These are phyloP conservation scores for Lasioglossum marginatum DNA, from an alignment of 2,888 invertebrate species.

Conservation along the genomic window DNA sequence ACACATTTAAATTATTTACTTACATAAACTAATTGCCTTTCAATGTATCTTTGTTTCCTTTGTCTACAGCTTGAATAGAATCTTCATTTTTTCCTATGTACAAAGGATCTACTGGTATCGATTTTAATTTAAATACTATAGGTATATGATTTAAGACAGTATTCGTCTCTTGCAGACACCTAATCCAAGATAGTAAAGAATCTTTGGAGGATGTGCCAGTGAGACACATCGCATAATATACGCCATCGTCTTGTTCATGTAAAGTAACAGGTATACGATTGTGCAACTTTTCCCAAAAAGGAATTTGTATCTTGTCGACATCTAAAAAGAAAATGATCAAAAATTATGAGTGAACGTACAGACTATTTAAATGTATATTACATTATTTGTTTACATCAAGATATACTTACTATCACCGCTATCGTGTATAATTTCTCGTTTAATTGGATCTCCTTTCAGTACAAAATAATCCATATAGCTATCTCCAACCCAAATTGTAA, in stretches of 20 bases:
- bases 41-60: background rate
- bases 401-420: constrained; percentile 88
- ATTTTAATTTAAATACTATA: constrained; percentile 91
- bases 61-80: background rate
- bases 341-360: background rate
- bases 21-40: constrained; percentile 8
- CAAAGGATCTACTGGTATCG: background rate
- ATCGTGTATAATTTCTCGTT: constrained; percentile 38
- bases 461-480: constrained; percentile 93
- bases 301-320: constrained; percentile 89
- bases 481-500: constrained; percentile 91
- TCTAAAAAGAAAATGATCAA: constrained; percentile 86
- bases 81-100: background rate
- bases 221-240: constrained; percentile 94
- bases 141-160: constrained; percentile 90
- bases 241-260: constrained; percentile 97
- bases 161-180: constrained; percentile 91
- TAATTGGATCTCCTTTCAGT: constrained; percentile 87
- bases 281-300: constrained; percentile 85
- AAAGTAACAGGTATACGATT: constrained; percentile 87
- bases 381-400: background rate
- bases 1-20: constrained; percentile 17
- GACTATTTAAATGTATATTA: background rate
- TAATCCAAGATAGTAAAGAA: constrained; percentile 96
- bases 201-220: constrained; percentile 96